Conservation (phyloP, 2,113 vertebrate genomes). For the Chloropsis cyanopogon region DNA sequence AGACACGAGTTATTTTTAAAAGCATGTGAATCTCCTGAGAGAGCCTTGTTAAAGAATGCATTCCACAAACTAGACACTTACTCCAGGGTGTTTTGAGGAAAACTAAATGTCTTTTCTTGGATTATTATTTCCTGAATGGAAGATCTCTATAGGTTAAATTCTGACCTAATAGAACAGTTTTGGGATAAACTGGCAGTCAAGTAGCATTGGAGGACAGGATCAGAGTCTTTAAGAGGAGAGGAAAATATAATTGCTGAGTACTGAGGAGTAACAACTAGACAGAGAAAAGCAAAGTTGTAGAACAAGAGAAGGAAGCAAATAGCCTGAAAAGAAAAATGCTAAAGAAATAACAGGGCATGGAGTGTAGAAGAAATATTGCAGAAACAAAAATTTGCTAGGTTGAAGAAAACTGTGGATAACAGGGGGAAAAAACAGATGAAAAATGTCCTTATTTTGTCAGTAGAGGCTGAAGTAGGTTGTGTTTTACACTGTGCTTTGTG, state of each 20-base stretch:
- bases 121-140: not conserved
- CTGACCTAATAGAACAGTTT: not conserved
- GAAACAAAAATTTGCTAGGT: not conserved
- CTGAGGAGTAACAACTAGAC: not conserved
- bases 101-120: not conserved
- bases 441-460: not conserved
- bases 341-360: not conserved
- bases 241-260: not conserved
- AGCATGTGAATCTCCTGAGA: constrained; percentile 17
- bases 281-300: not conserved
- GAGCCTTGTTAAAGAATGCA: not conserved
- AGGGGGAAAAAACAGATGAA: not conserved
- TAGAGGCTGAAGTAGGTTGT: not conserved
- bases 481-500: not conserved
- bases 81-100: not conserved
- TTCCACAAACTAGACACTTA: not conserved
- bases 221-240: not conserved
- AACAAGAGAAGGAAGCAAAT: not conserved
- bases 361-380: not conserved
- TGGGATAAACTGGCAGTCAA: not conserved
- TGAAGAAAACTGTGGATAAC: not conserved
- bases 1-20: constrained; percentile 29
- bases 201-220: not conserved
- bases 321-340: not conserved
- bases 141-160: not conserved